Percentiles rank a stretch among this genome's conserved stretches.
Evolutionary conservation across 2,113 vertebrate genomes (phyloP).

Genomic region (Nothoprocta pentlandii): DNA sequence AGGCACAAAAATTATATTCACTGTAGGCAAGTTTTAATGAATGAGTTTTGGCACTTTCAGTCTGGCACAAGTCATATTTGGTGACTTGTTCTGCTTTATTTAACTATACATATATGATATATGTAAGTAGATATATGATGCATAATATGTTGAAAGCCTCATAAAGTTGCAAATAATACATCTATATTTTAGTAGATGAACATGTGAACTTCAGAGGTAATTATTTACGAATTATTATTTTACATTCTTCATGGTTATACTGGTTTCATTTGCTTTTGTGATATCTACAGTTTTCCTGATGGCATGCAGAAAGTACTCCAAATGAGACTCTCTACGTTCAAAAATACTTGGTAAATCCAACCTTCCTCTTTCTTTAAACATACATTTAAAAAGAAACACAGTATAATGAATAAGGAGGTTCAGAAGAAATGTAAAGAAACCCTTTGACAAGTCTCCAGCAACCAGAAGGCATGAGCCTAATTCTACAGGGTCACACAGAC

Average conservation of each 20-base stretch:
- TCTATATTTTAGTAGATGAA: not conserved
- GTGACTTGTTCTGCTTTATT: not conserved
- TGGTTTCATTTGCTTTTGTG: not conserved
- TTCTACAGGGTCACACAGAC: not conserved
- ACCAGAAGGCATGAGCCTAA: rapidly evolving
- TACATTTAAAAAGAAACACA: not conserved
- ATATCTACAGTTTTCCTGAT: not conserved
- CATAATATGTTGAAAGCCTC: not conserved
- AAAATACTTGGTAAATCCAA: not conserved
- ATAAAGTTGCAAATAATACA: not conserved
- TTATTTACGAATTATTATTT: not conserved
- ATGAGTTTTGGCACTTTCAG: not conserved
- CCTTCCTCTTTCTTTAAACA: not conserved
- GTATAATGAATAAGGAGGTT: not conserved
- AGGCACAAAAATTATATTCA: not conserved
- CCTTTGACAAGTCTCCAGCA: not conserved
- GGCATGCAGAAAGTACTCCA: not conserved
- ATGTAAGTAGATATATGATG: not conserved
- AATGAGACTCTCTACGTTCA: not conserved
- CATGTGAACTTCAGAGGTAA: not conserved
- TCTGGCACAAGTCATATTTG: not conserved
- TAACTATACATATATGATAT: not conserved
- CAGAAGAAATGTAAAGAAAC: not conserved
- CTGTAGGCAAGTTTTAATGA: not conserved
- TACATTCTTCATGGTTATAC: not conserved